Evolutionary conservation across 2,888 invertebrate species (phyloP), one percentile per base, ranked within the genome.

Genomic region (Barypeithes pellucidus): DNA sequence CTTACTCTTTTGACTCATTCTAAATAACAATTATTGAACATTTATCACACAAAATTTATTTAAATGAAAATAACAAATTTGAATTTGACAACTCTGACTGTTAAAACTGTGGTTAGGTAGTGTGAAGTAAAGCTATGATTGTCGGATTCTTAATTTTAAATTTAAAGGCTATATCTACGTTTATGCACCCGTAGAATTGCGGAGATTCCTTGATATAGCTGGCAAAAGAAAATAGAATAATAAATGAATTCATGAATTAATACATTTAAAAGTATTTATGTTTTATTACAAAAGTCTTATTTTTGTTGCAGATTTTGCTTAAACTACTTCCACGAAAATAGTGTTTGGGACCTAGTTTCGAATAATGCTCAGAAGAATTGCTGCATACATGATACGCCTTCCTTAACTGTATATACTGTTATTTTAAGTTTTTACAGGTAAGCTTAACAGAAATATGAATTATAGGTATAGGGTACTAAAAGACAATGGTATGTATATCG

Each of bases 1-100:
- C 22, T 52, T 65, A 47, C n/a, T 47, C 9, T 50, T 45, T 18
- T 65, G 47, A 18, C 36, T 65, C 65, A 57, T 57, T 33, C 33
- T 18, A 57, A 33, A 18, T 16, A 16, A 33, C 9, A 57, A 33
- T 57, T 57, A 18, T 16, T 57, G 9, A 54, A 14, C n/a, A 54
- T 29, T 54, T 33, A 57, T 5, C 54, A 57, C 54, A 57, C 54
- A 33, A 16, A 57, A 57, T 57, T 57, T 57, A 11, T 22, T 33
- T 54, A 14, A 12, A 33, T 22, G 33, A 57, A 57, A 33, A 3
- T 29, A 57, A 33, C 54, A 57, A 33, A 33, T 57, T 57, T 57
- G 18, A 57, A 57, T 57, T 29, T 57, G 54, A 57, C 54, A 57
- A 0, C 11, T 57, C 14, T 57, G 54, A 33, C 54, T 9, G 33